phyloP scores from a whole-genome alignment of 2,797 vertebrate species.

The Oophaga sylvatica region DNA sequence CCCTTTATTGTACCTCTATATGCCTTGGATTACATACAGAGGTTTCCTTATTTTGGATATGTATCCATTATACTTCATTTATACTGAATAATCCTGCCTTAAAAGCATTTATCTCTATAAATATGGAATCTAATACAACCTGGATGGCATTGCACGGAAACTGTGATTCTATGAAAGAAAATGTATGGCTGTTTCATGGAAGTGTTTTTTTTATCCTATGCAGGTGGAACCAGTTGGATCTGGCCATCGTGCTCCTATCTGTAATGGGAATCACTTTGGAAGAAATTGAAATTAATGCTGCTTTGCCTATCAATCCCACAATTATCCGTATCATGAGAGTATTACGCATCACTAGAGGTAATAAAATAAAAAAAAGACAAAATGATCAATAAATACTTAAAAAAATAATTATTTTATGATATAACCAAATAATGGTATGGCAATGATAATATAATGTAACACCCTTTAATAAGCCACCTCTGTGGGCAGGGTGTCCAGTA shows the following conservation, averaged over 20 bases:
- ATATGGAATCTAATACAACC: too few species aligned
- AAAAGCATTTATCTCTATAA: too few species aligned
- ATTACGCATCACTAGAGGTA: constrained; percentile 91
- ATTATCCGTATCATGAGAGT: constrained; percentile 98
- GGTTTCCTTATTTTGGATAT: too few species aligned
- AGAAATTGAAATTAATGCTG: constrained; percentile 95
- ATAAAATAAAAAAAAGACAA: constrained; percentile 3
- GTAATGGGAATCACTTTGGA: constrained; percentile 96
- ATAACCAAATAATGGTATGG: too few species aligned
- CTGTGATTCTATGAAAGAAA: not conserved
- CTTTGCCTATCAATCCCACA: constrained; percentile 95
- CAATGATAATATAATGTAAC: too few species aligned
- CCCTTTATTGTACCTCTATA: too few species aligned
- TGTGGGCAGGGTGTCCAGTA: too few species aligned
- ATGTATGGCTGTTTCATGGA: not conserved
- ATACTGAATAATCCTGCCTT: too few species aligned
- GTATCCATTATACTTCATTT: too few species aligned
- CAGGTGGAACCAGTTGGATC: constrained; percentile 96
- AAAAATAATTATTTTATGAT: not conserved
- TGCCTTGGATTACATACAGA: too few species aligned
- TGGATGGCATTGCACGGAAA: too few species aligned
- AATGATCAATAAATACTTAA: not conserved
- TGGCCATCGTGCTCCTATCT: constrained; percentile 94
- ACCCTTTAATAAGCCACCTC: too few species aligned
- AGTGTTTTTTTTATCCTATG: constrained; percentile 31